phyloP scores from a whole-genome alignment of 1,140 invertebrate species.

The Yoshiicerus persimilis region DNA sequence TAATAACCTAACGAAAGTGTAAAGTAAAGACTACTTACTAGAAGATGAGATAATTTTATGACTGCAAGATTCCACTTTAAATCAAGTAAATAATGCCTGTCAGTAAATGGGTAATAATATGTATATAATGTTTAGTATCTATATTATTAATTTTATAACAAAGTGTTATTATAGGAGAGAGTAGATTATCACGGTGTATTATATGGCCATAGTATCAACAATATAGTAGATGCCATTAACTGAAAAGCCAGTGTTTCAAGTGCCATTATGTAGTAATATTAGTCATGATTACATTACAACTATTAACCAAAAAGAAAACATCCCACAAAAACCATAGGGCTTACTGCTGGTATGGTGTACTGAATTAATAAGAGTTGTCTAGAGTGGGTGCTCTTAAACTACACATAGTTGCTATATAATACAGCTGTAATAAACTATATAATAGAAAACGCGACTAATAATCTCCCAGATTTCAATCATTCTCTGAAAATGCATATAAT shows the following conservation, averaged over 20 bases:
- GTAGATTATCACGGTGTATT: neutral
- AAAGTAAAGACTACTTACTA: neutral
- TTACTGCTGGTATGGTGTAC: neutral
- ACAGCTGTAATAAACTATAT: neutral
- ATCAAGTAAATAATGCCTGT: neutral
- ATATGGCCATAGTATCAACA: neutral
- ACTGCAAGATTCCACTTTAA: neutral
- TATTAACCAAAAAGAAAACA: neutral
- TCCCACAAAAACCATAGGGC: neutral
- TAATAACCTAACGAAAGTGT: neutral
- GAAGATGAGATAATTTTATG: slow-evolving; percentile 34
- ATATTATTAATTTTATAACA: neutral
- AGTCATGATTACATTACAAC: neutral
- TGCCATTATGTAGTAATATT: neutral
- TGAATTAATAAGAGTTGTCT: neutral
- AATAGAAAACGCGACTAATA: neutral
- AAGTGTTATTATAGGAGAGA: neutral
- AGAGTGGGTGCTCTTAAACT: neutral
- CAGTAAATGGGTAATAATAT: neutral
- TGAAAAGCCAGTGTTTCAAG: slow-evolving; percentile 15
- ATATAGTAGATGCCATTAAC: slow-evolving; percentile 24
- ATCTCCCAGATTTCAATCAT: slow-evolving; percentile 4
- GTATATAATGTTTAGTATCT: neutral
- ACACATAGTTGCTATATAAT: neutral
- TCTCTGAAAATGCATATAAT: neutral